Conservation (phyloP, 2,888 invertebrate species). For the Nymphalis urticae region DNA sequence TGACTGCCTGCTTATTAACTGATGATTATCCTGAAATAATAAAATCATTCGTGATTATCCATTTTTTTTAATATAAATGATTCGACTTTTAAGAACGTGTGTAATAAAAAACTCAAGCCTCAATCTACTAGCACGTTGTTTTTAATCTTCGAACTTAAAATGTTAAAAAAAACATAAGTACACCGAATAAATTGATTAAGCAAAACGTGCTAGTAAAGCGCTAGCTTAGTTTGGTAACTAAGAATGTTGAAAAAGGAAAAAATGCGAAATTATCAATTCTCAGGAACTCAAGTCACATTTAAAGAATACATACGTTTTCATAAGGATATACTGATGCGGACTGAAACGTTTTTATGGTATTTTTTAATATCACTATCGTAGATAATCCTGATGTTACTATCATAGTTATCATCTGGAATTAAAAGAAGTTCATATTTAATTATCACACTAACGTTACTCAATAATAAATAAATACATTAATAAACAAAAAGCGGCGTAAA, state of each 20-base stretch:
- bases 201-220: too few relatives aligned
- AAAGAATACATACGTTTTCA: background rate
- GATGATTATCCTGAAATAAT: slow-evolving; percentile 18
- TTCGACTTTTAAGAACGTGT: background rate
- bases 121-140: too few relatives aligned
- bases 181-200: background rate
- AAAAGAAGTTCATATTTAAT: slow-evolving; percentile 13
- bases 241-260: too few relatives aligned
- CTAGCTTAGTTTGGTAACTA: too few relatives aligned
- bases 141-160: too few relatives aligned
- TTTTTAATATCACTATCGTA: slow-evolving; percentile 58
- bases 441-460: background rate
- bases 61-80: background rate
- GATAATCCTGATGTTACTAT: slow-evolving; percentile 58
- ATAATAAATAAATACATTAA: background rate
- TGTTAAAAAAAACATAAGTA: background rate
- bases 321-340: slow-evolving; percentile 13
- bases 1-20: background rate
- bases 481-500: background rate
- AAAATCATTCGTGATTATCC: too few relatives aligned
- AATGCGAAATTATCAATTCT: too few relatives aligned
- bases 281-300: too few relatives aligned
- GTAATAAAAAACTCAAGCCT: background rate
- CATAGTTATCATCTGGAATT: slow-evolving; percentile 59
- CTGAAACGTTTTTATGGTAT: slow-evolving; percentile 53